Evolutionary conservation across 2,113 vertebrate genomes (phyloP), one percentile per base, ranked within the genome.

Genomic region (Barnardius zonarius): DNA sequence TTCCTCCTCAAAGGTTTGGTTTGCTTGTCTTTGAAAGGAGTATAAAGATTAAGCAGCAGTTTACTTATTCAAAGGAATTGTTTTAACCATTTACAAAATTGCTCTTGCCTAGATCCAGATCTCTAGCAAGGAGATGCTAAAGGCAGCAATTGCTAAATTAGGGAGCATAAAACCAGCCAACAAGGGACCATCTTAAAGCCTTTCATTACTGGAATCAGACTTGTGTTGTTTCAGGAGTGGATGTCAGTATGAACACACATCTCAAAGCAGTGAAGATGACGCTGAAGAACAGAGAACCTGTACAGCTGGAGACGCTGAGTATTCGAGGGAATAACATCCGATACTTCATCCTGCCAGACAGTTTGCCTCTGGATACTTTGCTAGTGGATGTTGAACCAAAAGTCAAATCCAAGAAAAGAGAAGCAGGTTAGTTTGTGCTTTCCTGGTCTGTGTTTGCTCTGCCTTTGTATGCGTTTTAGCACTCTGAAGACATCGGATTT

Each of bases 261-360:
- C 98, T 99, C 93, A 99, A 99, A 96, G 99, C 99, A 4, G 99
- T 99, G 95, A 99, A 99, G 94, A 99, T 99, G 99, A 99, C 99
- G 1, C 98, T 99, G 95, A 99, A 99, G 97, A 99, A 99, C 98
- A 98, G 99, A 94, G 99, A 99, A 69, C 99, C 99, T 2, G 99
- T 99, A 23, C 99, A 99, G 97, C 97, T 99, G 94, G 99, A 99
- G 95, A 99, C 99, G 0, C 98, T 99, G 85, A 99, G 99, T 72
- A 99, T 99, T 96, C 98, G 99, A 44, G 99, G 99, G 88, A 99
- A 99, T 97, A 99, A 99, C 83, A 99, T 99, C 94, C 99, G 99
- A 28, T 99, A 99, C 97, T 99, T 99, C 93, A 99, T 99, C 92
- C 98, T 99, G 63, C 99, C 99, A 0, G 99, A 99, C 98, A 99